Base-by-base conservation (phyloP, 1,140 invertebrate species). In the Brachionus rubens region DNA sequence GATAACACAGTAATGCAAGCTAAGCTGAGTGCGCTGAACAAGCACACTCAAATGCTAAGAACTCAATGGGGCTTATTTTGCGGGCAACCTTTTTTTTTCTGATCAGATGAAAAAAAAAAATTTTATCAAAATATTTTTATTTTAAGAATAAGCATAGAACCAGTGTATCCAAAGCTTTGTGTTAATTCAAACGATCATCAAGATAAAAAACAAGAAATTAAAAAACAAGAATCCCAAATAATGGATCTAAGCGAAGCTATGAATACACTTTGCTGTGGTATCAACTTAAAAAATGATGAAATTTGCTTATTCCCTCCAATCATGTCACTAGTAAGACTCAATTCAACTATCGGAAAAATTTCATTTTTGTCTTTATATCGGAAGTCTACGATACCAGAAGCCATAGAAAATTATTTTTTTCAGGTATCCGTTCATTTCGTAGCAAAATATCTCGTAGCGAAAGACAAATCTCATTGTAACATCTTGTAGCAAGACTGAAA, bases 141-240 rank as follows among this genome's bases (percentile, higher is more conserved):
- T 82, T 87, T 70, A 83, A 95, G 93, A 81, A 89, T 96, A 80
- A 92, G 91, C 1, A 89, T 96, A 9, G 92, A 96, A 81, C 94
- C 94, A 0, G 82, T 96, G 10, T 95, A 94, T 83, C 94, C 95
- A 3, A 91, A 92, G 87, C 88, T 92, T 0, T 94, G 92, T 81
- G 90, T 91, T 80, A 88, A 88, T 79, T 41, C 78, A 79, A 4
- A 75, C 80, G 3, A 78, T 80, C 26, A 70, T 77, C 0, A 65
- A 14, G 12, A 10, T 12, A 4, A 9, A 21, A 21, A 19, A 24
- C 77, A 80, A 88, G 36, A 86, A 86, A 79, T 88, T 88, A 26
- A 88, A 87, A 70, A 81, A 24, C 75, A 81, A n/a, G 75, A 79
- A n/a, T 84, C 87, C 1, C 90, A 91, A n/a, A 93, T 93, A 0